Evolutionary conservation across 1,140 invertebrate species (phyloP).

Genomic region (Asbolus verrucosus): DNA sequence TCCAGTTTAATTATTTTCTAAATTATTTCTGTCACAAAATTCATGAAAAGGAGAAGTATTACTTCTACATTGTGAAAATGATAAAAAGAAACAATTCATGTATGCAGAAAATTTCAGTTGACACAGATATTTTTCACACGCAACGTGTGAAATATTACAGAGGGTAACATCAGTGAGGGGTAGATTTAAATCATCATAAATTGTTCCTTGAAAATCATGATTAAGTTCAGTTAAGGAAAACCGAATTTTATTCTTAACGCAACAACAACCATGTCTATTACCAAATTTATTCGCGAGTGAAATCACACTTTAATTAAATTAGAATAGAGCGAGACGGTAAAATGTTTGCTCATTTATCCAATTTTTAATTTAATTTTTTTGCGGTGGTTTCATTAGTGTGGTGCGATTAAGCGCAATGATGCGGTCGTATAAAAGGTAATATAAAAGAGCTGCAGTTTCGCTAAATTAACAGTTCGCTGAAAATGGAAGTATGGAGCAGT

Average conservation of each 20-base stretch:
- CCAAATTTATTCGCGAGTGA: neutral
- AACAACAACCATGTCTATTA: neutral
- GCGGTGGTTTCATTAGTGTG: neutral
- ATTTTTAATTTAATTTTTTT: conserved; percentile 6
- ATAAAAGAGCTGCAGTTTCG: neutral
- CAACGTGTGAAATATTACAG: neutral
- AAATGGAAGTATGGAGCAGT: neutral
- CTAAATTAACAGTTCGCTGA: neutral
- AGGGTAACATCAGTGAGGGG: neutral
- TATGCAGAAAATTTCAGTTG: neutral
- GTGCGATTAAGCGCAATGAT: conserved; percentile 6
- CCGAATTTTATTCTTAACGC: neutral
- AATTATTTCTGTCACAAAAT: too few species aligned
- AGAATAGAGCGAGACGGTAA: neutral
- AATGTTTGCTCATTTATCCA: neutral
- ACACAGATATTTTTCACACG: neutral
- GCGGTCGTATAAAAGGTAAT: neutral
- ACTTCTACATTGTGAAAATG: too few species aligned
- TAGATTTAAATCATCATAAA: conserved; percentile 1
- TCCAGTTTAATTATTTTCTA: too few species aligned
- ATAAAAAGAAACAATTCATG: neutral
- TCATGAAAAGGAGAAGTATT: too few species aligned
- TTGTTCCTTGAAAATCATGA: neutral
- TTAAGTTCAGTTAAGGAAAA: neutral
- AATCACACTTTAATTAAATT: neutral